Evolutionary conservation across 2,113 vertebrate species (phyloP).

Genomic region (Piprites chloris): DNA sequence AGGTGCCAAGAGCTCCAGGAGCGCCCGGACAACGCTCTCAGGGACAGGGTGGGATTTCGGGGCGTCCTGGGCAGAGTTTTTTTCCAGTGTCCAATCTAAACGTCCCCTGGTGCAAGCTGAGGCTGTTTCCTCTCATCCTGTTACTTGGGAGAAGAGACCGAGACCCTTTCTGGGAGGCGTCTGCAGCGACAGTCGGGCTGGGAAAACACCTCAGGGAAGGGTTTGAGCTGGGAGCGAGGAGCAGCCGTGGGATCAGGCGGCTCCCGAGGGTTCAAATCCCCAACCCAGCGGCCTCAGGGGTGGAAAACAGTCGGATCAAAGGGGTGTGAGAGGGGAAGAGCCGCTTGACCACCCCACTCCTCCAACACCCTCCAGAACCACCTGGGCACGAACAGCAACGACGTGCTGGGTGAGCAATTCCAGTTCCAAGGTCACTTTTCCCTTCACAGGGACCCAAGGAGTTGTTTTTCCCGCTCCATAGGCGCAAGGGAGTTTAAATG

Average conservation of each 20-base stretch:
- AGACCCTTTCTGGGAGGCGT: neutral
- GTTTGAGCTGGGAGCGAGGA: neutral
- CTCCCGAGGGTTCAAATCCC: neutral
- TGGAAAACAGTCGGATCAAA: neutral
- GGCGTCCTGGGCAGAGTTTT: neutral
- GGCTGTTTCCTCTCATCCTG: neutral
- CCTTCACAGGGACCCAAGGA: fast-evolving
- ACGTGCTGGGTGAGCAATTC: fast-evolving
- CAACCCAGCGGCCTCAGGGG: neutral
- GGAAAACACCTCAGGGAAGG: too few relatives aligned
- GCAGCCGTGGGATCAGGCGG: neutral
- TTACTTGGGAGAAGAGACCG: neutral
- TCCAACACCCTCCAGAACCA: fast-evolving
- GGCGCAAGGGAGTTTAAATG: fast-evolving
- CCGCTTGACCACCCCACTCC: neutral
- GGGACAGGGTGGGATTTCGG: neutral
- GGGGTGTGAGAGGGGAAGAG: neutral
- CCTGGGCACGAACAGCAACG: fast-evolving
- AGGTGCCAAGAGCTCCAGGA: neutral
- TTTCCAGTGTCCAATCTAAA: neutral
- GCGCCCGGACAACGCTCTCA: fast-evolving
- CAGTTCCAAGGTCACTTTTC: neutral
- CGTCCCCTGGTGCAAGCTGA: neutral
- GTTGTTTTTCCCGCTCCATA: fast-evolving
- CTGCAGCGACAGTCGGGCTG: neutral